These are phyloP conservation scores for Pogonophryne albipinna DNA, from an alignment of 2,797 vertebrate genomes.

Conservation along the genomic window DNA sequence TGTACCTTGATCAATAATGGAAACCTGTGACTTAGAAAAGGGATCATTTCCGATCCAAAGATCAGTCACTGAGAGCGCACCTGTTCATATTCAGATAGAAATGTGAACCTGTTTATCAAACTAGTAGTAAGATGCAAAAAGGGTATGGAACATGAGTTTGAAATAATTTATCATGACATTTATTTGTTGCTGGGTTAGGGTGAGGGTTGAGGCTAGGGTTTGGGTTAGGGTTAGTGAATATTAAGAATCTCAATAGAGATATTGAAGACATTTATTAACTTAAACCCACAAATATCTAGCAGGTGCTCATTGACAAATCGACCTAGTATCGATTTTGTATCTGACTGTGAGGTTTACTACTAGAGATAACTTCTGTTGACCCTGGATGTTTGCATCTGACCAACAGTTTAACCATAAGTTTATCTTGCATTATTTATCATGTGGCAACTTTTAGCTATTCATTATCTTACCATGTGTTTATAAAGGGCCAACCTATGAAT, in stretches of 20 bases:
- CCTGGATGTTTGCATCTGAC: background rate
- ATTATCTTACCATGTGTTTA: background rate
- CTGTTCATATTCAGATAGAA: background rate
- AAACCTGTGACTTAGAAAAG: background rate
- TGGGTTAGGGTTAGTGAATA: too few species aligned
- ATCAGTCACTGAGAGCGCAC: background rate
- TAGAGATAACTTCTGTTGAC: background rate
- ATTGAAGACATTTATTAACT: background rate
- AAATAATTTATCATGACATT: background rate
- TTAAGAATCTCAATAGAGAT: too few species aligned
- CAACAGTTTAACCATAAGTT: background rate
- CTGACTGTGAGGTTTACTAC: background rate
- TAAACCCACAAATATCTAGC: background rate
- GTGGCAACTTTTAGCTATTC: background rate
- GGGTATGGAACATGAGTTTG: background rate
- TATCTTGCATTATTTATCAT: background rate
- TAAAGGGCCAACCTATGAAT: slow-evolving; percentile 11
- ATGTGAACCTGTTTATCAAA: background rate
- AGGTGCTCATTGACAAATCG: background rate
- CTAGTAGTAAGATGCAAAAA: background rate
- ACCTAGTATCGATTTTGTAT: background rate
- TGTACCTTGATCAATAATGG: background rate
- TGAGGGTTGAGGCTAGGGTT: too few species aligned
- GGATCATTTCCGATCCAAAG: background rate
- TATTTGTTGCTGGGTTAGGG: background rate